A percentile compares a stretch with the other conserved stretches of the same genome.
Conservation (phyloP, 2,888 invertebrate species). For the Apamea sordens region DNA sequence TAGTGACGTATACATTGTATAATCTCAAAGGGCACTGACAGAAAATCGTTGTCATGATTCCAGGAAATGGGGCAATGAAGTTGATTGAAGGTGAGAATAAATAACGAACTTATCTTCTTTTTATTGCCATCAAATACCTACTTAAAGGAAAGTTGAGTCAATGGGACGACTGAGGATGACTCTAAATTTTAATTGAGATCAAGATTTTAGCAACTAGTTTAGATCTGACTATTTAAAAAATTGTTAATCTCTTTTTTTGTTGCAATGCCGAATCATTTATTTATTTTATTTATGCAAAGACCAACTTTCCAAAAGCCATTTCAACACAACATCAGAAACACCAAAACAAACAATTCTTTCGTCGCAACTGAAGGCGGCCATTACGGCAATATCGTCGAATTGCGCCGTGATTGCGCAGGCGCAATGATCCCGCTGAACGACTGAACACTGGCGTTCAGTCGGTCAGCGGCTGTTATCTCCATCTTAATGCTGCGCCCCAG, state of each 20-base stretch:
- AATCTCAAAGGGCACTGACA: not conserved
- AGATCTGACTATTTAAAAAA: not conserved
- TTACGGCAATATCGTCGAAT: slow-evolving; percentile 27
- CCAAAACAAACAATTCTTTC: slow-evolving; percentile 11
- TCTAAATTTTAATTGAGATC: not conserved
- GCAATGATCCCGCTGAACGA: slow-evolving; percentile 34
- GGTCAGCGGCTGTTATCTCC: slow-evolving; percentile 65
- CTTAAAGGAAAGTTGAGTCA: not conserved
- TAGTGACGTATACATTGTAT: not conserved
- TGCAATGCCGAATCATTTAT: not conserved
- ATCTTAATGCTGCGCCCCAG: slow-evolving; percentile 67
- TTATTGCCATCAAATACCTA: not conserved
- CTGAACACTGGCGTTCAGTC: slow-evolving; percentile 57
- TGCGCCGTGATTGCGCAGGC: slow-evolving; percentile 28
- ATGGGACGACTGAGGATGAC: too few relatives aligned
- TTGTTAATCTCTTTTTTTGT: not conserved
- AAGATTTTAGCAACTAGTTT: not conserved
- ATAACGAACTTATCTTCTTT: slow-evolving; percentile 1
- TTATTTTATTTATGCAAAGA: not conserved
- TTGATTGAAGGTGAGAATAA: not conserved
- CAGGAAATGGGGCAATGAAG: not conserved
- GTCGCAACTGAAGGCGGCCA: not conserved
- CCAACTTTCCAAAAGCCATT: not conserved
- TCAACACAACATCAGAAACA: not conserved
- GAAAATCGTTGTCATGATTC: not conserved